phyloP scores from a whole-genome alignment of 2,888 invertebrate genomes.

The Hemistola chrysoprasaria region DNA sequence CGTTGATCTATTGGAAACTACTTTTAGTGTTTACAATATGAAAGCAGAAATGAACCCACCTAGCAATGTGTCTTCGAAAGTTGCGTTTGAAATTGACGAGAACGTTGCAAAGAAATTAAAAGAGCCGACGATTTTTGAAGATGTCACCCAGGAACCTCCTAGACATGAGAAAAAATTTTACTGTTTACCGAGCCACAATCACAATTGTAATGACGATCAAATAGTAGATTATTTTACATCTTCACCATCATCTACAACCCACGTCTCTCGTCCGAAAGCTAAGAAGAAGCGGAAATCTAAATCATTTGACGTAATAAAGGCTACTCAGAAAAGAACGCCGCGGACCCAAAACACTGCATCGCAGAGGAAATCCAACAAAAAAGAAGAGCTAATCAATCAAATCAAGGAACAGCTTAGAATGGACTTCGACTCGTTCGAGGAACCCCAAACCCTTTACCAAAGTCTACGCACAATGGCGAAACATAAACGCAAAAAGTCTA shows the following conservation, averaged over 20 bases:
- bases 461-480: conserved; percentile 54
- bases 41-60: conserved; percentile 25
- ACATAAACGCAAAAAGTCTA: conserved; percentile 39
- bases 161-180: background rate
- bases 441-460: conserved; percentile 53
- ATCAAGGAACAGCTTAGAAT: conserved; percentile 50
- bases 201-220: background rate
- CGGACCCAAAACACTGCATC: conserved; percentile 20
- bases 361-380: conserved; percentile 28
- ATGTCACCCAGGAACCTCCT: background rate
- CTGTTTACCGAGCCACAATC: background rate
- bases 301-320: conserved; percentile 30
- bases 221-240: conserved; percentile 1
- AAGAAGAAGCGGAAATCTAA: conserved; percentile 22
- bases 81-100: conserved; percentile 46
- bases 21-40: conserved; percentile 48
- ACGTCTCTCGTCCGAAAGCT: background rate
- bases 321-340: conserved; percentile 5
- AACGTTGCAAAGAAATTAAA: conserved; percentile 40
- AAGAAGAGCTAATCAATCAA: conserved; percentile 42
- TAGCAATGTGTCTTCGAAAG: conserved; percentile 32
- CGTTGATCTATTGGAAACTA: conserved; percentile 55
- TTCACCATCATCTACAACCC: background rate
- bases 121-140: conserved; percentile 9
- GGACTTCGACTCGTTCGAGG: conserved; percentile 34